Conservation (phyloP, 2,888 invertebrate genomes). For the Hyles lineata region DNA sequence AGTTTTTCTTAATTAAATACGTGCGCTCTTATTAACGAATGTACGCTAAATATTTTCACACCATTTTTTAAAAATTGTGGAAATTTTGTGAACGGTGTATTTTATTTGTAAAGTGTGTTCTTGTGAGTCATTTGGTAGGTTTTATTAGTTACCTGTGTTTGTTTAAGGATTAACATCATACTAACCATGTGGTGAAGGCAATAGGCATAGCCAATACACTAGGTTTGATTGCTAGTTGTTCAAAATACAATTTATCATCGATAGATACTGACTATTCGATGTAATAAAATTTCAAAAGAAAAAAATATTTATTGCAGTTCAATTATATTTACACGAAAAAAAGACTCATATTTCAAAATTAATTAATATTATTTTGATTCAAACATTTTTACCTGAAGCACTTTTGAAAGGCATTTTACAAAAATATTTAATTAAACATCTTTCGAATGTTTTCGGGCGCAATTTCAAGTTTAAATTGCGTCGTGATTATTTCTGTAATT, state of each 20-base stretch:
- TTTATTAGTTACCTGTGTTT: too few species aligned
- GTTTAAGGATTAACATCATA: too few species aligned
- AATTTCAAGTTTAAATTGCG: background rate
- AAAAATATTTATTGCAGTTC: background rate
- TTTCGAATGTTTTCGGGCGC: background rate
- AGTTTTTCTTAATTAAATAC: conserved; percentile 53
- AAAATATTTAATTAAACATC: conserved; percentile 4
- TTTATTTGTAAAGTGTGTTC: background rate
- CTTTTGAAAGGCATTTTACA: background rate
- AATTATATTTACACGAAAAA: background rate
- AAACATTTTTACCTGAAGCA: background rate
- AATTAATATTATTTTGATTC: background rate
- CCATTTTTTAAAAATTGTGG: background rate
- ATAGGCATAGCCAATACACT: too few species aligned
- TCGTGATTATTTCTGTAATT: background rate
- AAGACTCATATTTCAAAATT: background rate
- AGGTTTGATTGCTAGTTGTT: too few species aligned
- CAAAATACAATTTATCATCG: too few species aligned
- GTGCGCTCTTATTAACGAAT: conserved; percentile 35
- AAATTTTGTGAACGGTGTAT: background rate
- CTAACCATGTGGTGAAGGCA: too few species aligned
- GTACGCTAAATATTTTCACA: background rate
- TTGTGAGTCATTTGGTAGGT: too few species aligned
- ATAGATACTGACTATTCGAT: too few species aligned
- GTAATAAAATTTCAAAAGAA: too few species aligned